Evolutionary conservation across 2,888 invertebrate species (phyloP).

Genomic region (Nemapogon koenigi): DNA sequence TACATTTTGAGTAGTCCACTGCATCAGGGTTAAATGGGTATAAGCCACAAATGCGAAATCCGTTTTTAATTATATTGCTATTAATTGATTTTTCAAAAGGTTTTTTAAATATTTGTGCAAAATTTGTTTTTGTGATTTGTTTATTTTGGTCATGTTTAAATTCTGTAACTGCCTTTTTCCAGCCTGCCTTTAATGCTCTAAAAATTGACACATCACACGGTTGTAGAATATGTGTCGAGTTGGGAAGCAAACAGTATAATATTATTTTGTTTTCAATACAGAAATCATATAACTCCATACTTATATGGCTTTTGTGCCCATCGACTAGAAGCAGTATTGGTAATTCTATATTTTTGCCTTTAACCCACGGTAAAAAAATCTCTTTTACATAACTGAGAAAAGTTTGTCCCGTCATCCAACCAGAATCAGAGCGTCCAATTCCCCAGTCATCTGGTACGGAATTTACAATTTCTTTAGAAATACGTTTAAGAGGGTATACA

Average conservation of each 20-base stretch:
- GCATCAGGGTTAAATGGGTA: neutral
- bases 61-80: neutral
- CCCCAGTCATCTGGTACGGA: conserved; percentile 14
- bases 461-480: conserved; percentile 8
- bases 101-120: neutral
- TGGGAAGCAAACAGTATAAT: conserved; percentile 14
- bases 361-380: conserved; percentile 12
- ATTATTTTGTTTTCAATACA: conserved; percentile 14
- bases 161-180: neutral
- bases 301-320: conserved; percentile 14
- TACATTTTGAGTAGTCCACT: neutral
- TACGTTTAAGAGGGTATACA: conserved; percentile 13
- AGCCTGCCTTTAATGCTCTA: conserved; percentile 9
- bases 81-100: neutral
- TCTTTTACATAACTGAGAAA: conserved; percentile 15
- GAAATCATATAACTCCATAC: conserved; percentile 9
- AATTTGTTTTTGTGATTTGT: neutral
- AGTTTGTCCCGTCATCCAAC: conserved; percentile 14
- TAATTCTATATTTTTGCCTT: conserved; percentile 10
- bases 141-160: neutral
- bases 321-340: conserved; percentile 15
- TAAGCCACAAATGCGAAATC: neutral
- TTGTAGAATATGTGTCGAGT: conserved; percentile 15
- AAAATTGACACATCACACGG: conserved; percentile 16
- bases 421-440: conserved; percentile 13